Evolutionary conservation across 2,113 vertebrate species (phyloP), one percentile per base, ranked within the genome.

Genomic region (Cebus imitator): DNA sequence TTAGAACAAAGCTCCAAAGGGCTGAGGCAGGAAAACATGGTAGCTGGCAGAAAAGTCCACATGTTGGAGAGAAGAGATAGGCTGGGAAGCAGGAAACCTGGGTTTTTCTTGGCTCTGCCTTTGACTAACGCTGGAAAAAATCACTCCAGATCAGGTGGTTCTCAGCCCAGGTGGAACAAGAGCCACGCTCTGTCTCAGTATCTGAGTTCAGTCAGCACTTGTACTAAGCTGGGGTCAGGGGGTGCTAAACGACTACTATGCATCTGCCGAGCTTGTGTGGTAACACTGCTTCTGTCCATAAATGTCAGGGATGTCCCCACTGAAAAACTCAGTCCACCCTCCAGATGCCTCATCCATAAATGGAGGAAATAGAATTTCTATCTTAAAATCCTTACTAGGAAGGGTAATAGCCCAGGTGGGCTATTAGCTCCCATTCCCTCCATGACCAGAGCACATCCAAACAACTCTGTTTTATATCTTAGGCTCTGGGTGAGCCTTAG

Each of bases 401-500:
- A 45, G 17, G 23, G 4, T 58, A n/a, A n/a, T n/a, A n/a, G n/a
- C 18, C 18, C 92, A 84, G 87, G 17, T 37, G 76, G 70, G 43
- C 21, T 4, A 12, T 50, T 37, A n/a, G 30, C 13, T 21, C 2
- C 27, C 6, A 27, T 70, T 21, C 16, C 12, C 40, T 37, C 32
- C 4, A 0, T 9, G 68, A 72, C 57, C n/a, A 82, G 32, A 82
- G 30, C 23, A 96, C 32, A 20, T 32, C 58, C 40, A 70, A 50
- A 16, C n/a, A 68, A 23, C 70, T 97, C 50, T 86, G 35, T 57
- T 88, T 88, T 73, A 70, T 18, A 25, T 52, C 55, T 21, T 52
- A 37, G 57, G 48, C 85, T 79, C 61, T 57, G 48, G 70, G 37
- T 73, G 45, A 97, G 25, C 1, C 93, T 92, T 75, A 61, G 80